Base-by-base conservation (phyloP, 2,888 invertebrate species). In the Acrobasis consociella region DNA sequence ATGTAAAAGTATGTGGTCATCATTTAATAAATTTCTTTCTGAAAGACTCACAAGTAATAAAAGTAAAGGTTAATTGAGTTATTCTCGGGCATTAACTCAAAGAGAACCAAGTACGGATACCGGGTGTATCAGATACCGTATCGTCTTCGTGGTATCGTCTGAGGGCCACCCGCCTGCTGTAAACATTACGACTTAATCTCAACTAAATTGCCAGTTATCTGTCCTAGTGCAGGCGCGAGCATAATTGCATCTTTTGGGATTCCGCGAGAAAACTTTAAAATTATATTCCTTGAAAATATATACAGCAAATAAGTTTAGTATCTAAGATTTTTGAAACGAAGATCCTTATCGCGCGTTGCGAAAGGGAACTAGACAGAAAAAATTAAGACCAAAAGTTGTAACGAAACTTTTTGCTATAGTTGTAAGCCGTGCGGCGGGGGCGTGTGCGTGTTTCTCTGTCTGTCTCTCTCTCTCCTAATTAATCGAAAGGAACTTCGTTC, bases 101-200 rank as follows among this genome's bases (percentile, higher is more conserved):
- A 56, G 56, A 10, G 17, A 11, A 0, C 13, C 52, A 22, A 2
- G 31, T 5, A 13, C 10, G 13, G 42, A 42, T 10, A 10, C n/a
- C 46, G 46, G n/a, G 46, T 13, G n/a, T 46, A 46, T 46, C 46
- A 0, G 46, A n/a, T 13, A 7, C 13, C n/a, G 46, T 31, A 31
- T 31, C 31, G 31, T 31, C 31, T 8, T 8, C 31, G 52, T 10
- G 31, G 31, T 58, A 46, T 46, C 49, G 7, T 22, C 15, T 22
- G 16, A 3, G 10, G 39, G 51, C 53, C 52, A 31, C 46, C 52
- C 52, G 52, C 37, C 49, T 11, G 46, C 62, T 46, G 39, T 78
- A 78, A 82, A 78, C 81, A 83, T 85, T 84, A 87, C 82, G 80
- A 81, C 83, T 83, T 87, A 89, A 87, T 88, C 88, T 85, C 72